Evolutionary conservation across 2,888 invertebrate species (phyloP).

Genomic region (Cephus spinipes): DNA sequence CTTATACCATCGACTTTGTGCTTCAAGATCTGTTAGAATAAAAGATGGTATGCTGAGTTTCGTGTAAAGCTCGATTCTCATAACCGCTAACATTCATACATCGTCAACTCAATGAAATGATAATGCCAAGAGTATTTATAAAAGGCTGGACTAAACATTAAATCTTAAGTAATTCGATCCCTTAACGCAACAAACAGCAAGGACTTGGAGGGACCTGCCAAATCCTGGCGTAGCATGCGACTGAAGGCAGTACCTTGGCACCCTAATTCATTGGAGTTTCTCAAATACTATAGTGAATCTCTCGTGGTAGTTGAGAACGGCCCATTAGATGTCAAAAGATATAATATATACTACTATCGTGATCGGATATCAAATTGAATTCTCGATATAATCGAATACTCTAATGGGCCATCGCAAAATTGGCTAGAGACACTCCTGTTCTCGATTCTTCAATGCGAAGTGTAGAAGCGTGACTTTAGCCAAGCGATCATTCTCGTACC

Average conservation of each 20-base stretch:
- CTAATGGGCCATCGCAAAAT: not conserved
- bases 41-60: conserved; percentile 24
- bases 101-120: not conserved
- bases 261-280: not conserved
- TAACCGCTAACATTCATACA: not conserved
- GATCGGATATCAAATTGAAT: too few relatives aligned
- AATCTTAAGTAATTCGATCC: not conserved
- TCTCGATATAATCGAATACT: not conserved
- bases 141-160: not conserved
- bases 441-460: not conserved
- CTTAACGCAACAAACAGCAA: conserved; percentile 2
- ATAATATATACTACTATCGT: too few relatives aligned
- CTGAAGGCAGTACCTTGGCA: conserved; percentile 6
- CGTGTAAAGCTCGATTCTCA: not conserved
- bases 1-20: conserved; percentile 95
- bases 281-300: too few relatives aligned
- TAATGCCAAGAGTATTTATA: not conserved
- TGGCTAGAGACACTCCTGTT: not conserved
- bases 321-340: too few relatives aligned
- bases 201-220: not conserved
- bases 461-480: not conserved
- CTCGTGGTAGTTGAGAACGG: too few relatives aligned
- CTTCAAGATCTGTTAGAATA: conserved; percentile 83
- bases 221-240: conserved; percentile 18
- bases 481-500: not conserved